phyloP scores from a whole-genome alignment of 2,888 invertebrate species.

The Tholera decimalis region DNA sequence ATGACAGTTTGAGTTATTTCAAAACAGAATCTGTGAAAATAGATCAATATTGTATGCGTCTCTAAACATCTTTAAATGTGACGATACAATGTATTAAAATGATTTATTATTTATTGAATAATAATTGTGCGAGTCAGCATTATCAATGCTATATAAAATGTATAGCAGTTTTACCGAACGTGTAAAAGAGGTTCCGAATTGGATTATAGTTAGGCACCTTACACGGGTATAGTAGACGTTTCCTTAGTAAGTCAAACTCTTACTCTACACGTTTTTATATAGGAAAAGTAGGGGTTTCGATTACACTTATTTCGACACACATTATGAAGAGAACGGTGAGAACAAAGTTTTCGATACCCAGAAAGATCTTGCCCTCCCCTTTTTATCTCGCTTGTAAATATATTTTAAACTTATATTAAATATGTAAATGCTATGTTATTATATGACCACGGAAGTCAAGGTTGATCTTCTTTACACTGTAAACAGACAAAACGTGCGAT shows the following conservation, averaged over 20 bases:
- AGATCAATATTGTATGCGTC: slow-evolving; percentile 10
- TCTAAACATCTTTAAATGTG: not conserved
- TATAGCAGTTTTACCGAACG: not conserved
- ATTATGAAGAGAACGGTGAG: too few species aligned
- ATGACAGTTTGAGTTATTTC: slow-evolving; percentile 66
- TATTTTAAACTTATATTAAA: too few species aligned
- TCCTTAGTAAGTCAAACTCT: too few species aligned
- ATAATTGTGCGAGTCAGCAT: slow-evolving; percentile 12
- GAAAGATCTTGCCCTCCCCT: too few species aligned
- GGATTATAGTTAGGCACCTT: not conserved
- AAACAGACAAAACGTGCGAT: too few species aligned
- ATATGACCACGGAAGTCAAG: not conserved
- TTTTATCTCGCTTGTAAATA: too few species aligned
- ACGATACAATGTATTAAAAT: not conserved
- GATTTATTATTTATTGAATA: slow-evolving; percentile 23
- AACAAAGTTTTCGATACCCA: too few species aligned
- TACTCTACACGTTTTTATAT: too few species aligned
- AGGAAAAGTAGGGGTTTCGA: too few species aligned
- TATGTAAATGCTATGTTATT: too few species aligned
- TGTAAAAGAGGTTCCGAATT: not conserved
- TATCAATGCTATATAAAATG: slow-evolving; percentile 12
- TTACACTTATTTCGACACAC: too few species aligned
- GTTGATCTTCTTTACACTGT: too few species aligned
- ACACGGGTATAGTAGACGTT: not conserved
- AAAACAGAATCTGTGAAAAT: slow-evolving; percentile 31